Evolutionary conservation across 2,113 vertebrate genomes (phyloP).

Genomic region (Tympanuchus pallidicinctus): DNA sequence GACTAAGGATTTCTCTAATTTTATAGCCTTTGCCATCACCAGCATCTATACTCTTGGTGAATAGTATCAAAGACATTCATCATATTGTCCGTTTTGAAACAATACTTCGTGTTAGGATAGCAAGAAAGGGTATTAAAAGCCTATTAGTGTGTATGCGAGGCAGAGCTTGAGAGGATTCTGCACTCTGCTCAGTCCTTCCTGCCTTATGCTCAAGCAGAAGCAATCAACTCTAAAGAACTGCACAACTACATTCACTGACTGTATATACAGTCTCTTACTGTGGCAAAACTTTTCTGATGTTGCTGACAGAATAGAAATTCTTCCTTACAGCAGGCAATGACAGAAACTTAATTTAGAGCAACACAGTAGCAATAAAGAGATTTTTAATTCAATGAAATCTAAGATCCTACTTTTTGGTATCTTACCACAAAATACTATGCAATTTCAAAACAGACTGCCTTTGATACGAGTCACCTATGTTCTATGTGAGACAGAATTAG

Average conservation of each 20-base stretch:
- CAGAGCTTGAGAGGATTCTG: neutral
- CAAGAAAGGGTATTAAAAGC: neutral
- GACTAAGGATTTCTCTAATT: neutral
- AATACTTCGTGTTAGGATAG: neutral
- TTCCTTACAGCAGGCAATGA: neutral
- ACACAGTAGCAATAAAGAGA: neutral
- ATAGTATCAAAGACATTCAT: neutral
- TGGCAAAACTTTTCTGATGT: neutral
- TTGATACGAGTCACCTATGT: neutral
- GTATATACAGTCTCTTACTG: neutral
- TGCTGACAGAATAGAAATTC: neutral
- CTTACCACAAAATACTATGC: neutral
- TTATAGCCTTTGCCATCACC: neutral
- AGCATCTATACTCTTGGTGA: neutral
- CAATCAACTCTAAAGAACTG: neutral
- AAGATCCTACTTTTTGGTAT: neutral
- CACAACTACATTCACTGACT: accelerated
- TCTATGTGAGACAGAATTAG: neutral
- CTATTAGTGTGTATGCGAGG: neutral
- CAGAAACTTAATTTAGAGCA: neutral
- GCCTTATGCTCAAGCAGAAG: neutral
- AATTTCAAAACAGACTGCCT: neutral
- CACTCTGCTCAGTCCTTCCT: neutral
- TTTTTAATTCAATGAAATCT: neutral
- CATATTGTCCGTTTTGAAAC: neutral